Base-by-base conservation (phyloP, 2,888 invertebrate species). In the Drosophila emarginata region DNA sequence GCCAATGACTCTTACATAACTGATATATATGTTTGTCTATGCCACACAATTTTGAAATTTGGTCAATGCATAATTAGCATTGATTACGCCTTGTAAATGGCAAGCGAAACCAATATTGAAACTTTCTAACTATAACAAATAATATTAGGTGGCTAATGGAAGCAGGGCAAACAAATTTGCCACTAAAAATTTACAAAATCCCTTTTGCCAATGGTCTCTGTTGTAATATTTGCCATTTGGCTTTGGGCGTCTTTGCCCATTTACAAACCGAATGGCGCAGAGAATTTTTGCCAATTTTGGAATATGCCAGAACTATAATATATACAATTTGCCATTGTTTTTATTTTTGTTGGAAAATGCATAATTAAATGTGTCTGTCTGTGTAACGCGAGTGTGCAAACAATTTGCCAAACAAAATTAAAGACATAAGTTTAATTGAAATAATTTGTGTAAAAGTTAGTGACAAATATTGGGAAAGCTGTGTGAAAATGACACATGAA, bases 171-270 rank as follows among this genome's bases (percentile, higher is more conserved):
- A 70, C 82, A 71, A 79, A 85, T 82, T 81, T 74, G 77, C 80
- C 74, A 64, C 78, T 77, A 77, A 75, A 86, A 80, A 69, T 52
- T 75, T 75, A 60, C 86, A 80, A 86, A 82, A 86, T 21, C 21
- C 11, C 45, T 21, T 11, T 21, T 45, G 73, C 56, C 60, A 18
- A 21, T 67, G 61, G 75, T 37, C 53, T 15, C 14, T 45, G 68
- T 54, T 61, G 61, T 56, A 37, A 63, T 69, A 63, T 70, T 69
- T 69, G 69, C 69, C 63, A 63, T 69, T 69, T 71, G 61, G 71
- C 69, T 69, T 69, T 69, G 52, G 21, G 32, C 39, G 32, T 54
- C 21, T 11, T 37, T 45, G 18, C 45, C 4, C 4, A 11, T 11
- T 39, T 32, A 11, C 32, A 14, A 39, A 18, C 18, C 45, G 18